These are phyloP conservation scores for Pangasius sanitwongsei DNA, from an alignment of 2,797 vertebrate species.

Conservation along the genomic window DNA sequence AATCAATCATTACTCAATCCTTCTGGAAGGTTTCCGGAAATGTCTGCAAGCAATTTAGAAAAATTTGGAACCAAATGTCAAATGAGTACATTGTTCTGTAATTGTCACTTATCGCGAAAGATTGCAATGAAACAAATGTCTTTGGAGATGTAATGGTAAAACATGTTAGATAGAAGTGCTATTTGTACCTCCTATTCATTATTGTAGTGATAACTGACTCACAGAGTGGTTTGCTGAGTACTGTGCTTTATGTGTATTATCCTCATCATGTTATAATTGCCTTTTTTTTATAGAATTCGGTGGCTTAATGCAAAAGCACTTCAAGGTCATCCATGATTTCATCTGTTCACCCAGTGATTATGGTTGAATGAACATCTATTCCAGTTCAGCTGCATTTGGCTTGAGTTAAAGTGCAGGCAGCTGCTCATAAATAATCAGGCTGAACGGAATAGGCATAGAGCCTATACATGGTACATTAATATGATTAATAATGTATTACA, in stretches of 20 bases:
- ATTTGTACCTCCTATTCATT: background rate
- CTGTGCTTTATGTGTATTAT: background rate
- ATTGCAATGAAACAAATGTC: background rate
- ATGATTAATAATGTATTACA: background rate
- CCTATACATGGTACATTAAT: background rate
- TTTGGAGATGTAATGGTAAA: background rate
- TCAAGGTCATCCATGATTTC: constrained; percentile 13
- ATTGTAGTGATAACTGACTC: background rate
- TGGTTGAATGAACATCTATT: constrained; percentile 2
- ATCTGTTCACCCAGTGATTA: background rate
- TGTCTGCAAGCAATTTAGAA: background rate
- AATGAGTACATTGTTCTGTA: background rate
- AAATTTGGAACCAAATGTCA: background rate
- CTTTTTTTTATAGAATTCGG: background rate
- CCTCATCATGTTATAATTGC: background rate
- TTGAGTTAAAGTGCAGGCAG: constrained; percentile 14
- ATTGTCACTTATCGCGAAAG: background rate
- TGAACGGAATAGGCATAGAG: background rate
- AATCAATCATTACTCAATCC: background rate
- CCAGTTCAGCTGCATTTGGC: constrained; percentile 45
- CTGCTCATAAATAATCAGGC: constrained; percentile 10
- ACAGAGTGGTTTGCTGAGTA: background rate
- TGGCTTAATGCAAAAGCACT: background rate
- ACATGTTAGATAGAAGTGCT: background rate
- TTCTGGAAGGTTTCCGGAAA: background rate